phyloP scores from a whole-genome alignment of 1,140 invertebrate genomes.

The Oreohelix idahoensis region DNA sequence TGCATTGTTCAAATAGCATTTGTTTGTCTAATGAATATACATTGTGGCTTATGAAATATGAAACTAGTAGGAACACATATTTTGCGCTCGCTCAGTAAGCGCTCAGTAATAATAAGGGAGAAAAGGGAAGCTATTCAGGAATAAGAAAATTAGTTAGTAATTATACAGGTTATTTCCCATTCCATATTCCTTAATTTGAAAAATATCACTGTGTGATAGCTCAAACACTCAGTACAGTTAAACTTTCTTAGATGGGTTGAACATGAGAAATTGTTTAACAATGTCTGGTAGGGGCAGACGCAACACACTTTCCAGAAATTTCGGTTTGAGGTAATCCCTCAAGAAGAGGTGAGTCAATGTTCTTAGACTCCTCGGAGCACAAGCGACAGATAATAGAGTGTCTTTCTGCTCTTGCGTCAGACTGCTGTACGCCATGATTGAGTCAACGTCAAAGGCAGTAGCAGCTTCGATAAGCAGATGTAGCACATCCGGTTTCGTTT shows the following conservation, averaged over 20 bases:
- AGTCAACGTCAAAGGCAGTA: slow-evolving; percentile 45
- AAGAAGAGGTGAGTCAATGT: slow-evolving; percentile 50
- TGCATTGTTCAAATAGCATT: no score
- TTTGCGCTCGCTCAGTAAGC: no score
- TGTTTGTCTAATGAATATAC: no score
- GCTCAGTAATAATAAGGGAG: no score
- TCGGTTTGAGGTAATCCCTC: slow-evolving; percentile 35
- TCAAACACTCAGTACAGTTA: neutral
- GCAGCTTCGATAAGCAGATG: slow-evolving; percentile 50
- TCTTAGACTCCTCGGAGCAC: slow-evolving; percentile 50
- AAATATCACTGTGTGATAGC: no score
- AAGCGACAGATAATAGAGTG: slow-evolving; percentile 38
- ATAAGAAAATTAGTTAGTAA: no score
- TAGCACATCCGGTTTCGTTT: slow-evolving; percentile 49
- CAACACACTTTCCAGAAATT: slow-evolving; percentile 49
- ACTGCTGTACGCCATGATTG: slow-evolving; percentile 46
- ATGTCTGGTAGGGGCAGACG: slow-evolving; percentile 56
- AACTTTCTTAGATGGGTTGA: slow-evolving; percentile 39
- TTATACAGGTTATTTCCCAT: no score
- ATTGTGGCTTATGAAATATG: no score
- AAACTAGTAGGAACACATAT: no score
- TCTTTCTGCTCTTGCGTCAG: slow-evolving; percentile 45
- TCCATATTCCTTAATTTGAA: no score
- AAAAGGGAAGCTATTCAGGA: no score
- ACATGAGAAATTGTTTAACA: slow-evolving; percentile 61